Evolutionary conservation across 2,113 vertebrate genomes (phyloP), one percentile per base, ranked within the genome.

Genomic region (Pyxicephalus adspersus): DNA sequence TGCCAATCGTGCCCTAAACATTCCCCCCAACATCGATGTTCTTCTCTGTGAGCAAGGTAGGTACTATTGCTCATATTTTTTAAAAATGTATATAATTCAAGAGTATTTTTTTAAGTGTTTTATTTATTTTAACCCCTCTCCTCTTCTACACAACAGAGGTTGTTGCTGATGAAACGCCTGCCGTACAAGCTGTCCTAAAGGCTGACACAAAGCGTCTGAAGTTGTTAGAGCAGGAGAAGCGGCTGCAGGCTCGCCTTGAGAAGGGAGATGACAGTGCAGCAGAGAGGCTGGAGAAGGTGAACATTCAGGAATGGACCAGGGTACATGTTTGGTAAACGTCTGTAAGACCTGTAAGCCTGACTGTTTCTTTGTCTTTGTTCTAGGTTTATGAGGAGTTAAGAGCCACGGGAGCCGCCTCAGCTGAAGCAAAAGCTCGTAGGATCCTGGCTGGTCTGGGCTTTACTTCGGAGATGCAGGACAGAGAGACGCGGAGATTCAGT

Each of bases 21-120:
- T 98, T 77, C 96, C 96, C 6, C 95, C 96, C 9, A 97, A 97
- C 87, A 98, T 98, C 0, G 96, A 97, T 0, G 95, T 96, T 55
- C 80, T 98, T 81, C 94, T 98, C 13, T 98, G 96, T 65, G 96
- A 98, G 81, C 96, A 98, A 88, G 96, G 96, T 96, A 85, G 84
- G 88, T 19, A 22, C 1, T 45, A 45, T 45, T 45, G 38, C 38
- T 1, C 38, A 28, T 25, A 26, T 11, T 64, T n/a, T n/a, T n/a
- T n/a, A n/a, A n/a, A n/a, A n/a, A n/a, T n/a, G n/a, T n/a, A n/a
- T n/a, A n/a, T n/a, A n/a, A n/a, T 23, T 61, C 9, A 13, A 18
- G 22, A 20, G 9, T 20, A 23, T 0, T 11, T 29, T 28, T 11
- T 6, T 64, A 28, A 64, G 6, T 28, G 23, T 64, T 3, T 57